Base-by-base conservation (phyloP, 92 coral and sea anemone genomes). In the Epizoanthus stellaris region DNA sequence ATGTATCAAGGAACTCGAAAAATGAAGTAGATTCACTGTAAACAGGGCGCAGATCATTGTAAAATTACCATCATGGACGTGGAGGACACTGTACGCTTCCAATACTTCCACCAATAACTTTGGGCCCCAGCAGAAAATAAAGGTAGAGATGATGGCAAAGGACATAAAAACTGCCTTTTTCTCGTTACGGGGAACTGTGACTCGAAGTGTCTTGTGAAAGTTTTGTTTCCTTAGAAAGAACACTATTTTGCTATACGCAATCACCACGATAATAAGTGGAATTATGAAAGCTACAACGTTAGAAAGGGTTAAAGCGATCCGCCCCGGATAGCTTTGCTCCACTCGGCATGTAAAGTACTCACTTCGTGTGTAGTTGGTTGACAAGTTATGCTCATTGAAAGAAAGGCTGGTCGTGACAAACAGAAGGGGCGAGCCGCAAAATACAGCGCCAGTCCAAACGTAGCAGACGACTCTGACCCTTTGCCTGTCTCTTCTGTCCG, bases 101-200 rank as follows among this genome's bases (percentile, higher is more conserved):
- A 72, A 9, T 15, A 49, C 57, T 10, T 72, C 77, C 11, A 72
- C 59, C 7, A 17, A 25, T 12, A 72, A 20, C 59, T 72, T 72
- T 72, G 77, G 77, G 0, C 77, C 60, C 77, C 77, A 72, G 59
- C 77, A 72, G 0, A 72, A 45, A 7, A 72, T 15, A 45, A 43
- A 72, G 77, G 77, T 39, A 10, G 61, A 72, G 14, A 72, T 72
- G 39, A 72, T 72, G 3, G 77, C 40, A 34, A 72, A 43, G 36
- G 77, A 17, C 77, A 72, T 72, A 16, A 72, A 21, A 42, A 72
- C 58, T 45, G 77, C 77, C 23, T 72, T 72, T 20, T 47, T 72
- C 60, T 72, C 77, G n/a, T 57, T 72, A 47, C 77, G 77, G 6
- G 58, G 59, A 43, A 72, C 60, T 25, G 77, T 43, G 77, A 72